These are phyloP conservation scores for Dascillus cervinus DNA, from an alignment of 2,888 invertebrate species.

Conservation along the genomic window DNA sequence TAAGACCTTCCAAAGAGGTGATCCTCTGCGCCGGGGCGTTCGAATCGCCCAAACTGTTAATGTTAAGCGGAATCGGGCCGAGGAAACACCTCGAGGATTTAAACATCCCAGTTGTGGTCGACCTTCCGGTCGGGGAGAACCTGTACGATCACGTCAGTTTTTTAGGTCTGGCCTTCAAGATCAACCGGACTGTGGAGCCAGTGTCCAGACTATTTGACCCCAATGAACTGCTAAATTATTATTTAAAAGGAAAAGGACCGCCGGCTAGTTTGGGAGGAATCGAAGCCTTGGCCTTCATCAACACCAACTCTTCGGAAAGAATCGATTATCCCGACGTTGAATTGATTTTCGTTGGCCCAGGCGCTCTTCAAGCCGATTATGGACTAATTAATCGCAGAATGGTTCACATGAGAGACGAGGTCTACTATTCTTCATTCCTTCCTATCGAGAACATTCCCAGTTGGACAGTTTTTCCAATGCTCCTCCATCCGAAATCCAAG, in stretches of 20 bases:
- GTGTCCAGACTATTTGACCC: constrained; percentile 1
- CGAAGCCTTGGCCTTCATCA: constrained; percentile 51
- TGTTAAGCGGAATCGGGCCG: constrained; percentile 60
- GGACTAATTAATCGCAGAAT: constrained; percentile 31
- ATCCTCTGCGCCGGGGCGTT: constrained; percentile 71
- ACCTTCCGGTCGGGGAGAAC: constrained; percentile 47
- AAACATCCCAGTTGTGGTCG: constrained; percentile 42
- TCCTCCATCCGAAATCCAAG: constrained; percentile 49
- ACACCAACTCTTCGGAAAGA: constrained; percentile 49
- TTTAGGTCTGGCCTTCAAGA: constrained; percentile 58
- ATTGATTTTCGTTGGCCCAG: constrained; percentile 30
- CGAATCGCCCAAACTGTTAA: constrained; percentile 70
- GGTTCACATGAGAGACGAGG: constrained; percentile 20
- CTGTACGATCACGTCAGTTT: constrained; percentile 52
- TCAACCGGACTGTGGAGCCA: constrained; percentile 40
- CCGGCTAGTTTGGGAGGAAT: constrained; percentile 47
- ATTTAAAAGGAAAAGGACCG: constrained; percentile 44
- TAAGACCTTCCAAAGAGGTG: constrained; percentile 60
- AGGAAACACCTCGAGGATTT: constrained; percentile 47
- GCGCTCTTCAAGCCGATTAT: constrained; percentile 50
- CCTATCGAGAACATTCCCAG: constrained; percentile 42
- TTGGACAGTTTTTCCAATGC: constrained; percentile 48
- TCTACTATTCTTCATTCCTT: constrained; percentile 31
- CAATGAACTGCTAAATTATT: neutral
- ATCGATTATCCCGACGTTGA: constrained; percentile 34